Conservation (phyloP, 53 echinoderm and acorn worm genomes). For the Holothuria leucospilota region DNA sequence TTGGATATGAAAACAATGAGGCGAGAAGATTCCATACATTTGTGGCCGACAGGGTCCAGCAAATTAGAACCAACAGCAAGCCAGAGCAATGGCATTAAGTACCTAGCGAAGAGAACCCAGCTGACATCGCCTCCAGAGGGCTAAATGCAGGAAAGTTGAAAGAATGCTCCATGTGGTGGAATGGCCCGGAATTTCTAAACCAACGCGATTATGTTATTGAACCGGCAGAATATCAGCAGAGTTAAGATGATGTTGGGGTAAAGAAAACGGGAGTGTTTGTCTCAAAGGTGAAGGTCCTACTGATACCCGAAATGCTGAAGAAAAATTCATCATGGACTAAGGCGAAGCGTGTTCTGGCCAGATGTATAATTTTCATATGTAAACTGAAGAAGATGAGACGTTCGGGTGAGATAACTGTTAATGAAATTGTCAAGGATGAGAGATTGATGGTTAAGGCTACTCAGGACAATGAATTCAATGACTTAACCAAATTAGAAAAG, state of each 20-base stretch:
- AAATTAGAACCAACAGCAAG: too few relatives aligned
- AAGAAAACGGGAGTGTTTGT: background rate
- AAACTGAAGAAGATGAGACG: background rate
- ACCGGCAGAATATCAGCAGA: too few relatives aligned
- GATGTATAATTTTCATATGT: background rate
- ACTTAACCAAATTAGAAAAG: background rate
- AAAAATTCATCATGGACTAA: background rate
- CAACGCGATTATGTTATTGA: too few relatives aligned
- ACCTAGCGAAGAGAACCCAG: too few relatives aligned
- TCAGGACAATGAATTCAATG: background rate
- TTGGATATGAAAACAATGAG: constrained; percentile 41
- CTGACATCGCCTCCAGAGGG: background rate
- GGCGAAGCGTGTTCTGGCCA: background rate
- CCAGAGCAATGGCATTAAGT: too few relatives aligned
- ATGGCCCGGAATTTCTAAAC: too few relatives aligned
- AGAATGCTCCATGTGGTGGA: too few relatives aligned
- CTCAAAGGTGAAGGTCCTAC: background rate
- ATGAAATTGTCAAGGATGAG: background rate
- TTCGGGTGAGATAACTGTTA: background rate
- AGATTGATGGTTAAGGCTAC: background rate
- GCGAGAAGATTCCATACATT: constrained; percentile 45
- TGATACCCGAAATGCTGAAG: background rate
- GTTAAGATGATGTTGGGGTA: constrained; percentile 24
- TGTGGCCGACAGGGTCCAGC: constrained; percentile 28
- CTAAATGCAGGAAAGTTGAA: background rate